Percentiles rank a stretch among this genome's conserved stretches.
These are phyloP conservation scores for Sciurus niger DNA, from an alignment of 2,113 vertebrate genomes.

Conservation along the genomic window DNA sequence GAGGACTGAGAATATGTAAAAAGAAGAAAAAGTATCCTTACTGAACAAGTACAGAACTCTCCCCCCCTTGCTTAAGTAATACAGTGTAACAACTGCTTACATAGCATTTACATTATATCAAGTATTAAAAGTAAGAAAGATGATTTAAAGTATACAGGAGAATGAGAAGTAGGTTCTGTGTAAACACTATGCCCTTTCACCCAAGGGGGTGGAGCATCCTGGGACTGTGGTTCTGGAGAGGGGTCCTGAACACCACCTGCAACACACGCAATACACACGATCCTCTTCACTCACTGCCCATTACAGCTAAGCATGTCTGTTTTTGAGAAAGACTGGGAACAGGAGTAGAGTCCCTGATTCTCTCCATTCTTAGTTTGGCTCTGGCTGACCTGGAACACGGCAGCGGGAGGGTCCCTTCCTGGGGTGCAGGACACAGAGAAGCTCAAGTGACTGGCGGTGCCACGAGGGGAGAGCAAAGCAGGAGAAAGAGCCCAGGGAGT, in stretches of 20 bases:
- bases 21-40: neutral
- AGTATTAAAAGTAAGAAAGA: neutral
- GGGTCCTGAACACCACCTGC: neutral
- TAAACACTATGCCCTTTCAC: rapidly evolving
- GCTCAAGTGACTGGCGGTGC: conserved; percentile 79
- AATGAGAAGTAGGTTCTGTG: neutral
- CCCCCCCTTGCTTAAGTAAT: neutral
- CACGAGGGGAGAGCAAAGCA: conserved; percentile 49
- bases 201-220: neutral
- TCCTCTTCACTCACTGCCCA: neutral
- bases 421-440: conserved; percentile 54
- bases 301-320: neutral
- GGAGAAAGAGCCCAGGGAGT: conserved; percentile 51
- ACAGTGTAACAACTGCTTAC: neutral
- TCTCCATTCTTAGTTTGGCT: neutral
- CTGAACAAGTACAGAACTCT: neutral
- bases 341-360: neutral
- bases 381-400: neutral
- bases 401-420: neutral
- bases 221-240: too few species aligned
- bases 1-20: too few species aligned
- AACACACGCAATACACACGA: neutral
- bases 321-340: neutral
- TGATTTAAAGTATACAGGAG: too few species aligned
- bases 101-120: neutral